Conservation (phyloP, 1,140 invertebrate species). For the Sweltsa coloradensis region DNA sequence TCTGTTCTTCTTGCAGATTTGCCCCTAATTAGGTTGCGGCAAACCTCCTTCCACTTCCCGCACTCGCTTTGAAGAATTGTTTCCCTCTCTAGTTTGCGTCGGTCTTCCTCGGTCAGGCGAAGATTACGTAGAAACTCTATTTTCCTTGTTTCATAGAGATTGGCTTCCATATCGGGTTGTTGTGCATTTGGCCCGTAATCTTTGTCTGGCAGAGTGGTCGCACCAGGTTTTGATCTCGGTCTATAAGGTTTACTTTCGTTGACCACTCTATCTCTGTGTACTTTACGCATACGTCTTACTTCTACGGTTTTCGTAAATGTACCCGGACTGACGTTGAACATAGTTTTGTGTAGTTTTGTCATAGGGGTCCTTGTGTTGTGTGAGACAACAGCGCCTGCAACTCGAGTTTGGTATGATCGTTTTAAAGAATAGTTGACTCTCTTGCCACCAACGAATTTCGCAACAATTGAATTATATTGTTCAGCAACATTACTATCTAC, state of each 20-base stretch:
- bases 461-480: conserved; percentile 11
- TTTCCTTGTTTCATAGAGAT: neutral
- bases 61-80: conserved; percentile 1
- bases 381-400: conserved; percentile 12
- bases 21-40: conserved; percentile 12
- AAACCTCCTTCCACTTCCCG: neutral
- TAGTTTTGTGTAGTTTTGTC: conserved; percentile 10
- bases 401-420: conserved; percentile 10
- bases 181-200: neutral
- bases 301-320: conserved; percentile 1
- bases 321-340: conserved; percentile 4
- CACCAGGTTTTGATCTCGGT: neutral
- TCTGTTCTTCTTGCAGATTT: conserved; percentile 20
- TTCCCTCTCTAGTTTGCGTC: conserved; percentile 3
- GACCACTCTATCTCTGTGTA: neutral
- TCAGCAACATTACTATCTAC: conserved; percentile 13
- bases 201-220: neutral
- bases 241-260: neutral
- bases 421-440: conserved; percentile 11
- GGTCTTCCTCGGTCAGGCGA: conserved; percentile 1
- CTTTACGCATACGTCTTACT: neutral
- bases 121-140: neutral
- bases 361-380: conserved; percentile 11
- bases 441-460: conserved; percentile 15
- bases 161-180: conserved; percentile 1